These are phyloP conservation scores for Gobionotothen gibberifrons DNA, from an alignment of 2,797 vertebrate genomes.

Conservation along the genomic window DNA sequence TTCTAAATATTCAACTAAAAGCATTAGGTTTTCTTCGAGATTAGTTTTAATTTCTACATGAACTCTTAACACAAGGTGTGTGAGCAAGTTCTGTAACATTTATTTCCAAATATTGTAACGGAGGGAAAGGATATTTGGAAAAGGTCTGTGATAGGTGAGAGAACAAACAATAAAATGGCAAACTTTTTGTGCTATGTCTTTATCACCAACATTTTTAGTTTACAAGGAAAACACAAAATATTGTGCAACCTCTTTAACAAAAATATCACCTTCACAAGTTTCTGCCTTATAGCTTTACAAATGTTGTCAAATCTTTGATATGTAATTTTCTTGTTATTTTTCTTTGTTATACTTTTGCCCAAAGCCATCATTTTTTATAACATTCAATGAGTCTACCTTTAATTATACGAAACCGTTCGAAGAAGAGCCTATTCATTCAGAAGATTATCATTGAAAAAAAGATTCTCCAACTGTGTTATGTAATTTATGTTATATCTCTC, in stretches of 20 bases:
- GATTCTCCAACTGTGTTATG: not conserved
- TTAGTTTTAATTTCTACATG: too few species aligned
- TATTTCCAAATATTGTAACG: not conserved
- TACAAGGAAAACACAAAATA: slow-evolving; percentile 12
- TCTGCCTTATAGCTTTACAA: slow-evolving; percentile 3
- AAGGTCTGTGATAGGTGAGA: slow-evolving; percentile 27
- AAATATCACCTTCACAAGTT: slow-evolving; percentile 44
- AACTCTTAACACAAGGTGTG: too few species aligned
- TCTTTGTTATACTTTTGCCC: not conserved
- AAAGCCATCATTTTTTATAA: not conserved
- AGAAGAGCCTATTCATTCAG: not conserved
- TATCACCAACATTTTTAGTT: slow-evolving; percentile 27
- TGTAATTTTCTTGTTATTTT: not conserved
- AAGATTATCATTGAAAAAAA: too few species aligned
- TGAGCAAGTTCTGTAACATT: too few species aligned
- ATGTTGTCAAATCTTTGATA: not conserved
- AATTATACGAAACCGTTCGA: not conserved
- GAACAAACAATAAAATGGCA: slow-evolving; percentile 44
- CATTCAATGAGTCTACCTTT: not conserved
- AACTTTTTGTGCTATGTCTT: slow-evolving; percentile 17
- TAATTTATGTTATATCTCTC: too few species aligned
- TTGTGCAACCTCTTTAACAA: slow-evolving; percentile 5
- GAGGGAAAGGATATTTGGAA: not conserved
- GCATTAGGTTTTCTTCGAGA: too few species aligned
- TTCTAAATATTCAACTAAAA: too few species aligned